These are phyloP conservation scores for Diloba caeruleocephala DNA, from an alignment of 2,888 invertebrate species.

Conservation along the genomic window DNA sequence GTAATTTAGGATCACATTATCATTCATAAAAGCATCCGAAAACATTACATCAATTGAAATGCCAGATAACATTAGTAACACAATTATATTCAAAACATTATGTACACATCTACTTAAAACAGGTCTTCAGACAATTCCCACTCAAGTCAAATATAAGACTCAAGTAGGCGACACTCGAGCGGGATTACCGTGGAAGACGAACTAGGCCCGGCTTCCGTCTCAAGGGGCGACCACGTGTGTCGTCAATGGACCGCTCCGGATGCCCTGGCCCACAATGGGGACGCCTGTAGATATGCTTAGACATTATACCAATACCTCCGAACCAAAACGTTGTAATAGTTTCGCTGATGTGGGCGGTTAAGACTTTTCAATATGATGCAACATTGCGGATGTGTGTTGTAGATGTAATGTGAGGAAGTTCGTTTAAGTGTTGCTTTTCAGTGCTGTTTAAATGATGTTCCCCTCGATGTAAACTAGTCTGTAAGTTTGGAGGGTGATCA, in stretches of 20 bases:
- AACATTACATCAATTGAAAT: too few relatives aligned
- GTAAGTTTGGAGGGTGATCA: slow-evolving; percentile 29
- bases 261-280: slow-evolving; percentile 73
- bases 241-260: slow-evolving; percentile 82
- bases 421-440: slow-evolving; percentile 48
- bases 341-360: slow-evolving; percentile 33
- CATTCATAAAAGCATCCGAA: too few relatives aligned
- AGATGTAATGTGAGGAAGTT: slow-evolving; percentile 56
- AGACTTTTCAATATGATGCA: slow-evolving; percentile 38
- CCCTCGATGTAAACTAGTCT: slow-evolving; percentile 37
- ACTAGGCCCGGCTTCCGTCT: slow-evolving; percentile 75
- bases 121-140: slow-evolving; percentile 27
- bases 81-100: too few relatives aligned
- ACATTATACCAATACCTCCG: slow-evolving; percentile 55
- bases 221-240: slow-evolving; percentile 80
- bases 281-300: slow-evolving; percentile 53
- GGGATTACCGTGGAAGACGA: slow-evolving; percentile 59
- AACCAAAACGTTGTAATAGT: slow-evolving; percentile 38
- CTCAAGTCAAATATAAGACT: slow-evolving; percentile 47
- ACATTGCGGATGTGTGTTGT: slow-evolving; percentile 47
- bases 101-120: slow-evolving; percentile 17
- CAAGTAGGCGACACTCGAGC: slow-evolving; percentile 58
- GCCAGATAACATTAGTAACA: too few relatives aligned
- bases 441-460: slow-evolving; percentile 39
- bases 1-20: too few relatives aligned